Conservation (phyloP, 2,888 invertebrate genomes). For the Scaptodrosophila latifasciaeformis region DNA sequence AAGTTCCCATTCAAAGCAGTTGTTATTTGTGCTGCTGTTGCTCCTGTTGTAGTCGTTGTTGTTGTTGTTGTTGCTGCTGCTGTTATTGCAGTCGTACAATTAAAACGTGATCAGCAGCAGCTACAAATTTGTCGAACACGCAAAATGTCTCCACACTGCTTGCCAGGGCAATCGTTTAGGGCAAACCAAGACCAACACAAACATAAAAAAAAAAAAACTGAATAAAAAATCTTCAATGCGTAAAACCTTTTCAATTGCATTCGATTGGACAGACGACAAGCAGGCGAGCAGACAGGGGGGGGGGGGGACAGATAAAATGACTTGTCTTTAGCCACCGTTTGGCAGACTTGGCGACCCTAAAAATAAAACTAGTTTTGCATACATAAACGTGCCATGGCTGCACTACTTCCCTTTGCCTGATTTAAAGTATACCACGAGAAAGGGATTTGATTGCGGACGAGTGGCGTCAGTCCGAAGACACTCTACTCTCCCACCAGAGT, state of each 20-base stretch:
- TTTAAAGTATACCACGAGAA: slow-evolving; percentile 51
- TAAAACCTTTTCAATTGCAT: slow-evolving; percentile 22
- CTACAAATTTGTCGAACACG: slow-evolving; percentile 68
- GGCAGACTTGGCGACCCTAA: slow-evolving; percentile 64
- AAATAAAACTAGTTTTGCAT: slow-evolving; percentile 67
- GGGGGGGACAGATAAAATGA: no score
- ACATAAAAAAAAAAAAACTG: no score
- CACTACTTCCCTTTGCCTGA: slow-evolving; percentile 59
- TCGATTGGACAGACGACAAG: not conserved
- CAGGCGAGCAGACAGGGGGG: no score
- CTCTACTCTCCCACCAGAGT: no score
- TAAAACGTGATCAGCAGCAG: slow-evolving; percentile 73
- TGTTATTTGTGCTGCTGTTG: not conserved
- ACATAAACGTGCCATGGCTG: slow-evolving; percentile 56
- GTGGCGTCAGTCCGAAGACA: slow-evolving; percentile 51
- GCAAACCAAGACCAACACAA: not conserved
- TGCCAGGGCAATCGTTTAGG: slow-evolving; percentile 1
- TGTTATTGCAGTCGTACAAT: slow-evolving; percentile 54
- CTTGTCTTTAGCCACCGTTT: no score
- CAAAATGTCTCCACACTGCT: slow-evolving; percentile 48
- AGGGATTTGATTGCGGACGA: slow-evolving; percentile 39
- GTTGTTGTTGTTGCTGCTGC: not conserved
- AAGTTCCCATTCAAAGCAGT: not conserved
- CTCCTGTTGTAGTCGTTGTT: not conserved
- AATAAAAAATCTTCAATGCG: no score